phyloP scores from a whole-genome alignment of 1,140 invertebrate genomes.

The Euwallacea fornicatus region DNA sequence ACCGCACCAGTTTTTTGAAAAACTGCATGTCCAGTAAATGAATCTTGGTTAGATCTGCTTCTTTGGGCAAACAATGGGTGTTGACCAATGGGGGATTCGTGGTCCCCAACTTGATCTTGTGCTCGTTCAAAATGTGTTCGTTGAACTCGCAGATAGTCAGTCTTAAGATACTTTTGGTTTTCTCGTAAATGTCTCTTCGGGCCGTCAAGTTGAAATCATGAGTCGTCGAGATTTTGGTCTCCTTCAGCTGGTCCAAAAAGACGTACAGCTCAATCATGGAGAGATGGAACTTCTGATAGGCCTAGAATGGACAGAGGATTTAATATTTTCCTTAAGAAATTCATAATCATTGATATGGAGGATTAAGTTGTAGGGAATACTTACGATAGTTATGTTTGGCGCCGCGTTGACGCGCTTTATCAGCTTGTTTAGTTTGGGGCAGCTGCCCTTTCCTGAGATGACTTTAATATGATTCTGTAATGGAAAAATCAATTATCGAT shows the following conservation, averaged over 20 bases:
- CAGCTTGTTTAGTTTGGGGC: slow-evolving; percentile 32
- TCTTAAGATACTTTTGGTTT: slow-evolving; percentile 27
- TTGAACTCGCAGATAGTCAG: slow-evolving; percentile 40
- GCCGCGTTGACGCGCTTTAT: slow-evolving; percentile 19
- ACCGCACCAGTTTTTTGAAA: slow-evolving; percentile 34
- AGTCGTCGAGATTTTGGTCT: slow-evolving; percentile 19
- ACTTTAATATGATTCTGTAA: slow-evolving; percentile 3
- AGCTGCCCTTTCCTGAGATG: slow-evolving; percentile 16
- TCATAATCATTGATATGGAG: background rate
- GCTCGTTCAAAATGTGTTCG: slow-evolving; percentile 23
- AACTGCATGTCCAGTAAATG: slow-evolving; percentile 36
- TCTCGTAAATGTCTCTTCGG: slow-evolving; percentile 27
- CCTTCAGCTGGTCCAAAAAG: slow-evolving; percentile 25
- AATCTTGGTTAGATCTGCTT: slow-evolving; percentile 18
- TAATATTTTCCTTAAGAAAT: background rate
- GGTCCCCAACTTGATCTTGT: background rate
- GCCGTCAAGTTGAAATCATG: slow-evolving; percentile 20
- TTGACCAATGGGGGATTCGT: slow-evolving; percentile 1
- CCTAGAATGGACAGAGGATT: slow-evolving; percentile 33
- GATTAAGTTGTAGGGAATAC: background rate
- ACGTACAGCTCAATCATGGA: slow-evolving; percentile 28
- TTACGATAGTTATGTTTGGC: slow-evolving; percentile 15
- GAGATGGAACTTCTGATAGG: slow-evolving; percentile 28
- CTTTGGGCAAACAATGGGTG: slow-evolving; percentile 17
- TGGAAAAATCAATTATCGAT: background rate